These are phyloP conservation scores for Drosophila anomelani DNA, from an alignment of 2,888 invertebrate species.

Conservation along the genomic window DNA sequence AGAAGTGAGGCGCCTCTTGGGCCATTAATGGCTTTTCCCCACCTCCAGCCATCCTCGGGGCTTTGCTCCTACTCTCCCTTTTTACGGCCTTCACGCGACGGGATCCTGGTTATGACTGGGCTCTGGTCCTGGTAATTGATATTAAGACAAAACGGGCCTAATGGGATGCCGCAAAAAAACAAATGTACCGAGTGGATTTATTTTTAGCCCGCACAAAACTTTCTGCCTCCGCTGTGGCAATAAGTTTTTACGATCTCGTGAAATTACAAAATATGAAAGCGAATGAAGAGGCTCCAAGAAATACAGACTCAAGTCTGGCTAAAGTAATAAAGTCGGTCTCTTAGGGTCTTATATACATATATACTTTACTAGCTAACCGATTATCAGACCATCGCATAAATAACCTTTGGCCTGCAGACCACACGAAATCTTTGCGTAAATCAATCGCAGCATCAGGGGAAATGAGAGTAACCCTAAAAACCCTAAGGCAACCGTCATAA, in stretches of 20 bases:
- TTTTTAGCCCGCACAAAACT: constrained; percentile 46
- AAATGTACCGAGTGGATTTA: constrained; percentile 47
- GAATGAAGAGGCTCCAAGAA: constrained; percentile 16
- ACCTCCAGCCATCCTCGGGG: constrained; percentile 16
- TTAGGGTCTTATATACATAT: neutral
- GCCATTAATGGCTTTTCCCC: constrained; percentile 43
- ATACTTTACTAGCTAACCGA: constrained; percentile 9
- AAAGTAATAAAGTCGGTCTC: constrained; percentile 17
- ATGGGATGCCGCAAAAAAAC: constrained; percentile 45
- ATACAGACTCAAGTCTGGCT: constrained; percentile 28
- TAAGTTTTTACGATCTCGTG: constrained; percentile 60
- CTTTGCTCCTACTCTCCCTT: constrained; percentile 32
- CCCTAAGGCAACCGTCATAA: constrained; percentile 42
- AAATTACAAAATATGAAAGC: constrained; percentile 50
- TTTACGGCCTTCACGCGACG: constrained; percentile 57
- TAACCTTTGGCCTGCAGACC: constrained; percentile 26
- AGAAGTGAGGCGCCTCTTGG: constrained; percentile 42
- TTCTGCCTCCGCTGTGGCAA: constrained; percentile 29
- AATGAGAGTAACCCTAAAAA: constrained; percentile 12
- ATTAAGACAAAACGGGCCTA: constrained; percentile 63
- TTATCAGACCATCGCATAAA: constrained; percentile 33
- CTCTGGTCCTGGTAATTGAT: constrained; percentile 64
- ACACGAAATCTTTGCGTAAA: constrained; percentile 29
- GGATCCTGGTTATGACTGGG: constrained; percentile 46
- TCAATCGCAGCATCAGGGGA: constrained; percentile 21